Percentiles rank a stretch among this genome's conserved stretches.
Conservation (phyloP, 2,888 invertebrate genomes). For the Plagodis dolabraria region DNA sequence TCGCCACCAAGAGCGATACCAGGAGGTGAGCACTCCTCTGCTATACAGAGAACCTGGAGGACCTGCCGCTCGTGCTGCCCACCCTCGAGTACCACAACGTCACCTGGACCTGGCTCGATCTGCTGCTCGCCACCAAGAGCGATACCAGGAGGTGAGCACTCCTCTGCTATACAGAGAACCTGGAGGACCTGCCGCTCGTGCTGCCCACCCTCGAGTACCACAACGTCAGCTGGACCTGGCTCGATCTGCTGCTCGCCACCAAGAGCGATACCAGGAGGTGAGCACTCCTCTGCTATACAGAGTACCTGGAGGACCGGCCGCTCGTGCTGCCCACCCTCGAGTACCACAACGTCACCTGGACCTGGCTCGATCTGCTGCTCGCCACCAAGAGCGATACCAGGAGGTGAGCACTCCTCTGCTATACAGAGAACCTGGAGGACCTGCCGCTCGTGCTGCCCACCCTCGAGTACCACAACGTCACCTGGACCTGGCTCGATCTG, state of each 20-base stretch:
- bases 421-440: conserved; percentile 93
- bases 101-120: conserved; percentile 99
- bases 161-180: conserved; percentile 85
- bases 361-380: conserved; percentile 98
- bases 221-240: conserved; percentile 99
- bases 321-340: conserved; percentile 98
- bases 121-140: conserved; percentile 97
- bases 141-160: conserved; percentile 93
- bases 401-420: conserved; percentile 85
- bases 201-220: conserved; percentile 99
- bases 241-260: conserved; percentile 97
- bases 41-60: conserved; percentile 92
- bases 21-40: conserved; percentile 87
- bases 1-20: conserved; percentile 97
- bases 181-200: conserved; percentile 97
- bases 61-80: conserved; percentile 97
- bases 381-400: conserved; percentile 98
- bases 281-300: conserved; percentile 59
- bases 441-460: conserved; percentile 97
- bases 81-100: conserved; percentile 99
- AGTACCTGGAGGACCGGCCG: conserved; percentile 98
- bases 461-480: conserved; percentile 98
- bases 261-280: conserved; percentile 96
- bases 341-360: conserved; percentile 99
- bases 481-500: conserved; percentile 99